Evolutionary conservation across 2,888 invertebrate genomes (phyloP), one percentile per base, ranked within the genome.

Genomic region (Perizoma affinitatum): DNA sequence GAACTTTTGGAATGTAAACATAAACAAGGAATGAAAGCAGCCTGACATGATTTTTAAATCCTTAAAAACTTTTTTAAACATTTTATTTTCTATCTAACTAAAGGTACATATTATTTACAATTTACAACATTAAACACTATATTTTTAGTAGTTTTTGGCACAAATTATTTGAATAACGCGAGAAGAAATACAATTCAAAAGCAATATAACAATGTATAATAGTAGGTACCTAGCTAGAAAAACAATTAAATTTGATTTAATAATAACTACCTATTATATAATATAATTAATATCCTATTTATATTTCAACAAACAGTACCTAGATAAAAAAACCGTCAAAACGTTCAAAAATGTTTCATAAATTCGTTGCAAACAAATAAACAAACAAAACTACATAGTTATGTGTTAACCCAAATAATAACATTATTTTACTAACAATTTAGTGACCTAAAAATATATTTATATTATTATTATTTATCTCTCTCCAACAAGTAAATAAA

Each of bases 401-500:
- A 58, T 9, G 66, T 55, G 64, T 38, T 38, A 38, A 38, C 4
- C 65, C 65, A 69, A 58, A 68, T 68, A 59, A 56, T 40, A 61
- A 61, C 36, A 45, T 53, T 40, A 55, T 47, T 35, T 43, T 54
- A 11, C 50, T 54, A 44, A 36, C 22, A 50, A 36, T 46, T 54
- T 60, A 70, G 65, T 44, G 72, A 68, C 71, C 72, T 22, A 22
- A 22, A 22, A 22, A 22, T 22, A 22, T 67, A 75, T 69, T 68
- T 76, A 44, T 53, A 1, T 49, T 56, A 63, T 46, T 71, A 73
- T 68, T 72, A 71, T 75, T 74, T 76, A 72, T 22, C 76, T 72
- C 70, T 72, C 68, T 69, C 75, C 84, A 87, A 86, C 82, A 78
- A 86, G 83, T 90, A 88, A 85, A 88, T 88, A 87, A 87, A 82